Evolutionary conservation across 2,888 invertebrate genomes (phyloP), one percentile per base, ranked within the genome.

Genomic region (Mellilla xanthometata): DNA sequence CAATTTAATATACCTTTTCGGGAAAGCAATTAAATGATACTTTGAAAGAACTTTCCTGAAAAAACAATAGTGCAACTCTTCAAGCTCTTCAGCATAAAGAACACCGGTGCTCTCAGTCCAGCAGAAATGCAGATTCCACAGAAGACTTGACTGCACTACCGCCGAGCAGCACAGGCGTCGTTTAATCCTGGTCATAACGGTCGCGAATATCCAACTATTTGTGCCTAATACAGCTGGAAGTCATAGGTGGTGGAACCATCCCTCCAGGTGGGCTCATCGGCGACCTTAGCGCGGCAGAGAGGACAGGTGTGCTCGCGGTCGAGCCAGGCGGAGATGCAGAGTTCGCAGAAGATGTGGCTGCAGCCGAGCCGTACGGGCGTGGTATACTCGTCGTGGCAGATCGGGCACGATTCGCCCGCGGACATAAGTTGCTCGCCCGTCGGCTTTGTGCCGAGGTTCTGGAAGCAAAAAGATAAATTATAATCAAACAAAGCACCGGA

Each of bases 281-380:
- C 94, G 23, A 96, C 95, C 40, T 95, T 94, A 23, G 97, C 95
- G 33, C 98, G 92, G 75, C 98, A 98, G 71, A 98, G 92, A 0
- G 98, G 98, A 80, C 98, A 98, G 0, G 97, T 97, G 70, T 90
- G 91, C 52, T 92, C 93, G 23, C 96, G 90, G 76, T 97, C 96
- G 57, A 98, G 94, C 98, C 98, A 98, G 6, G 95, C 95, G 0
- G 95, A 93, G 19, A 98, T 95, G 77, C 98, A 98, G 29, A 94
- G 93, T 83, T 98, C 97, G 81, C 98, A 98, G 90, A 98, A 98
- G 50, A 98, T 96, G 76, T 98, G 98, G 61, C 93, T 92, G 73
- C 95, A 95, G 58, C 91, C 92, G 23, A 97, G 91, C 19, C 97
- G 90, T 27, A 97, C 94, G 0, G 97, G 97, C 1, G 93, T 93